Conservation (phyloP, 2,113 vertebrate species). For the Mobula birostris region DNA sequence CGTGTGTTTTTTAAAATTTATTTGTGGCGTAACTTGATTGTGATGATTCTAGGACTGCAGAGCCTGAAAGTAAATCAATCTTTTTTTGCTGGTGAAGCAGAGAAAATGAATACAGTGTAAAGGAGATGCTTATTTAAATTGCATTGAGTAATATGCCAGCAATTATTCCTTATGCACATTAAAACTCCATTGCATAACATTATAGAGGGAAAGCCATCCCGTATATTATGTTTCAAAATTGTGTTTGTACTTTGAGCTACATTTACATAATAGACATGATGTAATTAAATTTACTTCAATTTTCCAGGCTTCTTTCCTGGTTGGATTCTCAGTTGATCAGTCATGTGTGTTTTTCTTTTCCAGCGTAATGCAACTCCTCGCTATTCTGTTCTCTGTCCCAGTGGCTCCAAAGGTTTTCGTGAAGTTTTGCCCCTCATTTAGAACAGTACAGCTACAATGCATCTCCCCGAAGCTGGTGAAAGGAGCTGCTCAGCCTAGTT, state of each 20-base stretch:
- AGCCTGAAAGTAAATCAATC: neutral
- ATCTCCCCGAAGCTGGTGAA: neutral
- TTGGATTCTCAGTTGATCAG: constrained; percentile 28
- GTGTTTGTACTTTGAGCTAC: constrained; percentile 15
- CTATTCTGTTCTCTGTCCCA: neutral
- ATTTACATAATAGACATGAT: constrained; percentile 35
- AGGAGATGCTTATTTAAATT: neutral
- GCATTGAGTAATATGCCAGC: neutral
- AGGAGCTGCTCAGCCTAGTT: neutral
- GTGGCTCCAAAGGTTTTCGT: neutral
- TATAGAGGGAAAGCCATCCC: neutral
- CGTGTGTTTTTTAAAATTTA: neutral
- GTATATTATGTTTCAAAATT: constrained; percentile 11
- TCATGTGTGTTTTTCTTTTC: neutral
- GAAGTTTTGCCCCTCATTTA: neutral
- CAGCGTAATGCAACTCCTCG: neutral
- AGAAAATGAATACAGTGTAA: neutral
- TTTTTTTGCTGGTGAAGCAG: neutral
- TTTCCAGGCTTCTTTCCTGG: constrained; percentile 7
- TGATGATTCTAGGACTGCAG: neutral
- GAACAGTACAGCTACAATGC: neutral
- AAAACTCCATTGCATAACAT: neutral
- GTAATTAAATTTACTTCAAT: constrained; percentile 31
- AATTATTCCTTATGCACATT: neutral
- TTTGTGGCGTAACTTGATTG: neutral